phyloP scores from a whole-genome alignment of 2,888 invertebrate species.

The Pachliopta kotzebuea region DNA sequence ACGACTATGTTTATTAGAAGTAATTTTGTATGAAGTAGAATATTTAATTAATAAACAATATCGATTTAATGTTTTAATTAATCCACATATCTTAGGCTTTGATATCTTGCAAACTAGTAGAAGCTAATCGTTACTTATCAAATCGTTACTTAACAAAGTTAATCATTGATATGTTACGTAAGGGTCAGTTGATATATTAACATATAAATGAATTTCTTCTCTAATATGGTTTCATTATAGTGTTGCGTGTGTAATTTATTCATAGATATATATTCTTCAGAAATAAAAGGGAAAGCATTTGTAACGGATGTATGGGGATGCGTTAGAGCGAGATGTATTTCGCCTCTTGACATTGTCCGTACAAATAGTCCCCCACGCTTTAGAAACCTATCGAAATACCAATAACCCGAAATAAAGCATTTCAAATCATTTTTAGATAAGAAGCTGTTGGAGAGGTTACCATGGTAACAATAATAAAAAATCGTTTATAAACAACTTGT shows the following conservation, averaged over 20 bases:
- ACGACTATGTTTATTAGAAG: too few species aligned
- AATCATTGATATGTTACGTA: conserved; percentile 5
- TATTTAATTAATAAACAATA: not conserved
- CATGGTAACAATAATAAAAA: too few species aligned
- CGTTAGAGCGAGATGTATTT: not conserved
- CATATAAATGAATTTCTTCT: conserved; percentile 19
- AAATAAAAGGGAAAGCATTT: conserved; percentile 12
- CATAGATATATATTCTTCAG: not conserved
- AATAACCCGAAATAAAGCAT: too few species aligned
- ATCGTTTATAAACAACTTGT: too few species aligned
- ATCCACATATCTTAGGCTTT: not conserved
- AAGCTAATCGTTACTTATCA: not conserved
- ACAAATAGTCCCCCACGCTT: conserved; percentile 11
- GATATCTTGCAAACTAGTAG: not conserved
- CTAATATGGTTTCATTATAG: conserved; percentile 2
- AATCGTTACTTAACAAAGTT: not conserved
- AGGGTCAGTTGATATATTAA: conserved; percentile 1
- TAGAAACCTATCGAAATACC: conserved; percentile 4
- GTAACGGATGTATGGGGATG: not conserved
- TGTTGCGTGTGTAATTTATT: conserved; percentile 13
- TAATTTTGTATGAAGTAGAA: too few species aligned
- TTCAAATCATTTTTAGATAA: too few species aligned
- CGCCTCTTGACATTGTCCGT: conserved; percentile 7
- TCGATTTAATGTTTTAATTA: not conserved
- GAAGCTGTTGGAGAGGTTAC: too few species aligned